phyloP scores from a whole-genome alignment of 2,888 invertebrate genomes.

The Meloe dianella region DNA sequence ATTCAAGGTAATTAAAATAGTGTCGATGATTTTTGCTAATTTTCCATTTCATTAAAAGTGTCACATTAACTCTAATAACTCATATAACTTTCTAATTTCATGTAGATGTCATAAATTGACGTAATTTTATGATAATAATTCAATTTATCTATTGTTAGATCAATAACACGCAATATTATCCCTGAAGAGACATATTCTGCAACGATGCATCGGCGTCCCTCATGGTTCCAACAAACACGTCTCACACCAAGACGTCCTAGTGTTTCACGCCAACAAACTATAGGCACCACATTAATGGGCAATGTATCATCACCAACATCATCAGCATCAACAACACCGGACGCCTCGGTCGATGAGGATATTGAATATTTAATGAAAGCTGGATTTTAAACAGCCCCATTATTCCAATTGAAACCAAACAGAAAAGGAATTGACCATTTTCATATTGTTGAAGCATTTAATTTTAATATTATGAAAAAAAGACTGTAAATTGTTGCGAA shows the following conservation, averaged over 20 bases:
- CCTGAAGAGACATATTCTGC: conserved; percentile 66
- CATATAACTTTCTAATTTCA: not conserved
- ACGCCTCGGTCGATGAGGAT: conserved; percentile 59
- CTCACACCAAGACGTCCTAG: conserved; percentile 64
- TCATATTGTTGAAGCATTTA: not conserved
- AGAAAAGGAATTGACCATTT: not conserved
- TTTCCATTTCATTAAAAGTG: conserved; percentile 2
- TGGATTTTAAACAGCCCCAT: conserved; percentile 43
- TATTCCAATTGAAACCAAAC: not conserved
- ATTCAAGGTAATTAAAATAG: too few relatives aligned
- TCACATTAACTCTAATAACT: conserved; percentile 1
- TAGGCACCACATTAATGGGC: conserved; percentile 66
- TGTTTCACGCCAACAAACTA: conserved; percentile 66
- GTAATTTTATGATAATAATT: conserved; percentile 4
- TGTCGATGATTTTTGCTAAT: too few relatives aligned
- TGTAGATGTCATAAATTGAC: not conserved
- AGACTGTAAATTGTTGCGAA: not conserved
- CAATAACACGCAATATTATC: conserved; percentile 71
- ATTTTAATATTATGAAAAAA: too few relatives aligned
- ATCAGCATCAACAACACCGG: conserved; percentile 56
- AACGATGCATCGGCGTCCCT: conserved; percentile 48
- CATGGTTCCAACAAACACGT: conserved; percentile 55
- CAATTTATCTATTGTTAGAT: conserved; percentile 53
- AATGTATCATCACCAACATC: conserved; percentile 66
- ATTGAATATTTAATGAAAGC: conserved; percentile 55